Conservation (phyloP, 2,113 vertebrate genomes). For the Lathamus discolor region DNA sequence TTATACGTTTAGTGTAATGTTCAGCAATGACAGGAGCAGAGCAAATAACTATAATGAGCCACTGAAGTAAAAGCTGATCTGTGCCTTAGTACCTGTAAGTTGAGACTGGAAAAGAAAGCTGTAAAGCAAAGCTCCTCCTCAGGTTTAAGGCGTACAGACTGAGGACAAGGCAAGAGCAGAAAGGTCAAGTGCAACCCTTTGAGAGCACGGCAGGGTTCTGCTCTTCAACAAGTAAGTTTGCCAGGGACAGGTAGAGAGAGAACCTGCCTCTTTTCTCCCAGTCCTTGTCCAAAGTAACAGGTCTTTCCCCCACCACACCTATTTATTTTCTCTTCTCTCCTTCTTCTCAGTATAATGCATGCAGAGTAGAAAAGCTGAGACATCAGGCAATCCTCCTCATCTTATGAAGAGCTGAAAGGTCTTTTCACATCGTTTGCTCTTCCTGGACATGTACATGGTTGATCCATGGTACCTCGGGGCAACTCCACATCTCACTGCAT, state of each 20-base stretch:
- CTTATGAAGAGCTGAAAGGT: background rate
- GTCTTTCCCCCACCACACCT: background rate
- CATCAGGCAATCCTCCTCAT: background rate
- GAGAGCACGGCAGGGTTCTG: background rate
- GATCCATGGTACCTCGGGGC: background rate
- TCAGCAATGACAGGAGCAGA: background rate
- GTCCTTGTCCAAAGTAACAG: background rate
- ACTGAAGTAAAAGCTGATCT: background rate
- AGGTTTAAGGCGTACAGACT: background rate
- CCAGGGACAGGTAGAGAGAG: background rate
- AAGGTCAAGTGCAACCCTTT: background rate
- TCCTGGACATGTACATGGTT: background rate
- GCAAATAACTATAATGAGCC: background rate
- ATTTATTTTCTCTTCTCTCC: background rate
- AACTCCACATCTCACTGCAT: background rate
- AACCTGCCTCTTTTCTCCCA: background rate
- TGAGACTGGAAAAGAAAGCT: background rate
- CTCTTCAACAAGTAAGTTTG: background rate
- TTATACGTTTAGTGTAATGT: background rate
- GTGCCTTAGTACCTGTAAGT: background rate
- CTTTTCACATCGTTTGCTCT: background rate
- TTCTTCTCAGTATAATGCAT: rapidly evolving
- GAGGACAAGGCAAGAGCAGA: background rate
- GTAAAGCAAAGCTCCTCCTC: background rate
- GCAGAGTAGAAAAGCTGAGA: background rate